Evolutionary conservation across 2,888 invertebrate species (phyloP), one percentile per base, ranked within the genome.

Genomic region (Lysandra bellargus): DNA sequence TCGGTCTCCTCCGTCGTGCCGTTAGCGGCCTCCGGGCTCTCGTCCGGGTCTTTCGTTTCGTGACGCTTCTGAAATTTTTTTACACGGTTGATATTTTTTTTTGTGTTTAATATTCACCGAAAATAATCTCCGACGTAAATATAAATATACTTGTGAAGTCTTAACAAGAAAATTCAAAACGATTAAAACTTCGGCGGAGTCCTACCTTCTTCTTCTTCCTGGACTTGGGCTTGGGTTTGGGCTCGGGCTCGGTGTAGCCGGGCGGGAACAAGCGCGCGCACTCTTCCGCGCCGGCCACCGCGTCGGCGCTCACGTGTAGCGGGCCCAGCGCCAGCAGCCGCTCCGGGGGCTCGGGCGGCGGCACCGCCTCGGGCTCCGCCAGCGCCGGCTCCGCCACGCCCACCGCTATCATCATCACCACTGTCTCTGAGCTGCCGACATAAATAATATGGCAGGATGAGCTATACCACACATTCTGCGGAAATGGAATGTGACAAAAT

Each of bases 191-290:
- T 61, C 61, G 23, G 17, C 61, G 12, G 57, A 49, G 30, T 69
- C 30, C 30, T 12, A 92, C 95, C 90, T 93, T 96, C 86, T 95
- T 95, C 86, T 95, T 96, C 86, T 94, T 96, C 88, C 94, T 95
- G 60, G 90, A 88, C 82, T 95, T 93, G 6, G 89, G 85, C 81
- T 92, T 91, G 60, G 90, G 88, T 79, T 90, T 90, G 80, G 90
- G 92, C 78, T 95, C 95, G 0, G 94, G 94, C 74, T 91, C 95
- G 82, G 95, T 95, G 87, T 96, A 96, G 1, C 95, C 96, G 1
- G 95, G 92, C 0, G 97, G 97, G 89, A 98, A 97, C 94, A 97
- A 97, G 80, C 95, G 87, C 2, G 92, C 89, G 79, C 96, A 96
- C 84, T 97, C 97, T 77, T 92, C 90, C 49, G 92, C 93, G 0